Evolutionary conservation across 2,797 vertebrate species (phyloP).

Genomic region (Pipistrellus kuhlii): DNA sequence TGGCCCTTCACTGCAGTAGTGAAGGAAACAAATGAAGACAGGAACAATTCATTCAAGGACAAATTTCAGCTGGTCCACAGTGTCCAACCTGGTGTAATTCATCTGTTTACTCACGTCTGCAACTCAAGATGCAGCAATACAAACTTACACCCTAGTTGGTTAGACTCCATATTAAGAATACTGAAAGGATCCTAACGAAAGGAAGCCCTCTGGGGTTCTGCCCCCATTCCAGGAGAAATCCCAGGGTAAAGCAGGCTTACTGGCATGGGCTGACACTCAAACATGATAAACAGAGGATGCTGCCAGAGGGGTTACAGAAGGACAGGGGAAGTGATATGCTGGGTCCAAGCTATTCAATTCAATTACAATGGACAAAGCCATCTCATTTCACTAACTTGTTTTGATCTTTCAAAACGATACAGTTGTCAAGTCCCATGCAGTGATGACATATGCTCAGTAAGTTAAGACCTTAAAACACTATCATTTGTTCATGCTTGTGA

Average conservation of each 20-base stretch:
- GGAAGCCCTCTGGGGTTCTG: not conserved
- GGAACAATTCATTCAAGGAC: not conserved
- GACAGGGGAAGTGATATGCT: not conserved
- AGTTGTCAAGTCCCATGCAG: not conserved
- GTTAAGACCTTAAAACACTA: not conserved
- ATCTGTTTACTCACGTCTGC: not conserved
- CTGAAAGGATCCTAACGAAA: conserved; percentile 22
- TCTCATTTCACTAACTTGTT: not conserved
- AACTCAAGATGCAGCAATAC: conserved; percentile 36
- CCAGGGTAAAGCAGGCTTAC: not conserved
- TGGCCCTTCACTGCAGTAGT: not conserved
- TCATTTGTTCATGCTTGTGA: not conserved
- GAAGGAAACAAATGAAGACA: conserved; percentile 51
- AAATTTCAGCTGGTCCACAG: not conserved
- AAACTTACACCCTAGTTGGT: not conserved
- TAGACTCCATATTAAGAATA: conserved; percentile 16
- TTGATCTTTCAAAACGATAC: not conserved
- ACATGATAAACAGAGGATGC: not conserved
- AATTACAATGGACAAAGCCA: not conserved
- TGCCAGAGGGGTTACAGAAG: not conserved
- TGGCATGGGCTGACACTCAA: not conserved
- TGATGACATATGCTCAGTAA: not conserved
- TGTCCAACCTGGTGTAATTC: not conserved
- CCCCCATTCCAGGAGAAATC: conserved; percentile 13
- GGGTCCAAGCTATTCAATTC: not conserved